Evolutionary conservation across 2,113 vertebrate genomes (phyloP), one percentile per base, ranked within the genome.

Genomic region (Trichomycterus rosablanca): DNA sequence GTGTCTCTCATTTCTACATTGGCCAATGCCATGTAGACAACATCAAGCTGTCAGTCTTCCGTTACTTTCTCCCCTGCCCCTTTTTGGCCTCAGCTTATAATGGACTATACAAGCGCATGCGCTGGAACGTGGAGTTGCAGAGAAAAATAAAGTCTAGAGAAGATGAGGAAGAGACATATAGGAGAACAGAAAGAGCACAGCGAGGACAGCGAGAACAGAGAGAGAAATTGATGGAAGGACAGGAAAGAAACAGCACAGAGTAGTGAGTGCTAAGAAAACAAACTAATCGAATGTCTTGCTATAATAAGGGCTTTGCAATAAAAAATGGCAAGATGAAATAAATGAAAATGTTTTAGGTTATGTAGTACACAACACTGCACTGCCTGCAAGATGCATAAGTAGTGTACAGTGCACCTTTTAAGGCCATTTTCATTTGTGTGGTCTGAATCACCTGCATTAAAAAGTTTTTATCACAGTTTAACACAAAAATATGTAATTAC

Each of bases 41-140:
- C 9, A 73, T 80, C 3, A 83, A 74, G 26, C 26, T 93, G 52
- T 86, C 87, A 2, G 49, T 77, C 45, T 93, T 91, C 76, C 78
- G 76, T 11, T 93, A 91, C 72, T 88, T 83, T 34, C 63, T 66
- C 60, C 84, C 84, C 0, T 71, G 76, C 0, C 82, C 88, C 1
- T 92, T 87, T 73, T 83, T 87, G 1, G 49, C 80, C 20, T 68
- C 28, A 16, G 57, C 76, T 12, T 51, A 83, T 59, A 74, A 43
- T 0, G 75, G 82, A n/a, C 80, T 90, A 39, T 88, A 86, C 69
- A 93, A 92, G 74, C 82, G 86, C 67, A 91, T 94, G 85, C 88
- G 91, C 24, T 93, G 92, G 92, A 93, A 92, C 5, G 83, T 94
- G 49, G 82, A 84, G 55, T 68, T 54, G 30, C 63, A 57, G 15